Percentiles rank a stretch among this genome's conserved stretches.
These are phyloP conservation scores for Umimayanthus chanpuru DNA, from an alignment of 92 coral and sea anemone species.

Conservation along the genomic window DNA sequence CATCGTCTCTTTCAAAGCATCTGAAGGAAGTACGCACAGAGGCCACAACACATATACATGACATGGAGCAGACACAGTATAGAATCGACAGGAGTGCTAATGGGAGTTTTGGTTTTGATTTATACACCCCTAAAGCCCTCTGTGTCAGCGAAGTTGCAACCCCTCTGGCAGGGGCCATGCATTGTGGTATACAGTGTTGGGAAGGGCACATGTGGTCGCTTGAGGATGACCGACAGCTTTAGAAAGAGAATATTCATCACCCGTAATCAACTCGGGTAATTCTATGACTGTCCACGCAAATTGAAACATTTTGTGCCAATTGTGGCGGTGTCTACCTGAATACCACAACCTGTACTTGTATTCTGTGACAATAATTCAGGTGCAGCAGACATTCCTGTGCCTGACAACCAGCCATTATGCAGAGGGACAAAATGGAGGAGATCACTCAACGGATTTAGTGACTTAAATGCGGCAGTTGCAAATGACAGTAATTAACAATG, in stretches of 20 bases:
- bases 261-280: no score
- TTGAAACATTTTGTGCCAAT: no score
- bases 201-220: no score
- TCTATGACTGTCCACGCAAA: no score
- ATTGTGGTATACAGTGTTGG: background rate
- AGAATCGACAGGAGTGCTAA: slow-evolving; percentile 14
- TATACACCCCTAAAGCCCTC: slow-evolving; percentile 43
- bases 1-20: slow-evolving; percentile 37
- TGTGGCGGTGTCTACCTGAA: no score
- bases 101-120: slow-evolving; percentile 46
- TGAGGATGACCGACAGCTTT: no score
- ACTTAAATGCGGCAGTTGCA: background rate
- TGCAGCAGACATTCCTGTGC: background rate
- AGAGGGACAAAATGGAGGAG: background rate
- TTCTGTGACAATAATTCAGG: background rate
- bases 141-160: slow-evolving; percentile 38
- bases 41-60: slow-evolving; percentile 15
- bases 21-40: slow-evolving; percentile 37
- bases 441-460: background rate
- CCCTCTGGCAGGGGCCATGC: slow-evolving; percentile 43
- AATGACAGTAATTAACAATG: background rate
- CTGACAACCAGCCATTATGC: background rate
- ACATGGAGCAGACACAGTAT: slow-evolving; percentile 2
- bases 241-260: no score
- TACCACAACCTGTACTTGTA: no score